Evolutionary conservation across 2,113 vertebrate genomes (phyloP).

Genomic region (Oncorhynchus clarkii): DNA sequence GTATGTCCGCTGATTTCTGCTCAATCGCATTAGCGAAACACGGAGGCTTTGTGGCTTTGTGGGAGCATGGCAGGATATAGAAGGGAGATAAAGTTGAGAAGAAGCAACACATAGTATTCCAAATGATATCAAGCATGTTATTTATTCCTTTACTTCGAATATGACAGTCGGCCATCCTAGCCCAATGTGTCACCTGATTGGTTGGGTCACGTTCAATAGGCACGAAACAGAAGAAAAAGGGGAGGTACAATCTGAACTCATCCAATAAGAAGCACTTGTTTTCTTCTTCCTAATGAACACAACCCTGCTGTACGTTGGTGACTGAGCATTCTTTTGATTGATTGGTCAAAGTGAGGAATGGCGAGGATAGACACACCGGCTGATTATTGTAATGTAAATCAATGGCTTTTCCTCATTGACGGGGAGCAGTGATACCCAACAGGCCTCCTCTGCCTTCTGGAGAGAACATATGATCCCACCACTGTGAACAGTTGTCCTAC

Average conservation of each 20-base stretch:
- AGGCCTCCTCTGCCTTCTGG: not conserved
- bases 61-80: constrained; percentile 5
- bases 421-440: not conserved
- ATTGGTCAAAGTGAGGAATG: not conserved
- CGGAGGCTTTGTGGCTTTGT: constrained; percentile 27
- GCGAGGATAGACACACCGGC: not conserved
- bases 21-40: constrained; percentile 47
- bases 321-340: not conserved
- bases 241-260: no score
- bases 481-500: not conserved
- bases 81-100: not conserved
- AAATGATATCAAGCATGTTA: not conserved
- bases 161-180: not conserved
- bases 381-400: not conserved
- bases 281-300: no score
- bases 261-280: no score
- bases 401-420: not conserved
- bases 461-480: not conserved
- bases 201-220: not conserved
- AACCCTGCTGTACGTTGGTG: no score
- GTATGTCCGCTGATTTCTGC: constrained; percentile 62
- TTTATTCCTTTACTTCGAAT: not conserved
- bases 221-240: no score
- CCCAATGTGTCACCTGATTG: not conserved
- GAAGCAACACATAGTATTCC: not conserved